These are phyloP conservation scores for Tolmerus cingulatus DNA, from an alignment of 2,888 invertebrate species.

Conservation along the genomic window DNA sequence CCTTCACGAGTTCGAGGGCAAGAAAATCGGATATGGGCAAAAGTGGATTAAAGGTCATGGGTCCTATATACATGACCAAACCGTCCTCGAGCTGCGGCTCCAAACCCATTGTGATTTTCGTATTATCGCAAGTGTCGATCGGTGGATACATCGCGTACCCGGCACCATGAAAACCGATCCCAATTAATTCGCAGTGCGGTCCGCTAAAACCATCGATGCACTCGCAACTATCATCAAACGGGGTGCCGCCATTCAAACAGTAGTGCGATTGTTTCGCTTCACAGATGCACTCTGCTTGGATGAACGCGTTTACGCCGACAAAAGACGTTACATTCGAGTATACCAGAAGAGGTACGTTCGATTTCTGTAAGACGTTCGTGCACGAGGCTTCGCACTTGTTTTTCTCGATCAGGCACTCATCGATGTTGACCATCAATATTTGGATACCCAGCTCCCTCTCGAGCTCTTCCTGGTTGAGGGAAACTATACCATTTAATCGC, in stretches of 20 bases:
- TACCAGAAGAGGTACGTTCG: conserved; percentile 79
- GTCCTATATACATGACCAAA: conserved; percentile 91
- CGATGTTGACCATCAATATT: conserved; percentile 89
- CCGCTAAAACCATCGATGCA: conserved; percentile 84
- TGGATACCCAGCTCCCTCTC: conserved; percentile 76
- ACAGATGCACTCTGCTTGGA: conserved; percentile 81
- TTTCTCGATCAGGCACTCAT: conserved; percentile 84
- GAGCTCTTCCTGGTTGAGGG: conserved; percentile 74
- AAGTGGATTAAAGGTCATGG: conserved; percentile 71
- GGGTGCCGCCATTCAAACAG: conserved; percentile 81
- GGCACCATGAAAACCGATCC: conserved; percentile 86
- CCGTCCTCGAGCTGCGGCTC: conserved; percentile 80
- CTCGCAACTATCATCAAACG: conserved; percentile 73
- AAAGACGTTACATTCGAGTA: conserved; percentile 94
- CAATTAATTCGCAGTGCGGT: conserved; percentile 88
- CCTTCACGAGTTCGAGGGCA: conserved; percentile 83
- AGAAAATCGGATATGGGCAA: conserved; percentile 84
- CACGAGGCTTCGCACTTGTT: conserved; percentile 79
- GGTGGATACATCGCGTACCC: conserved; percentile 94
- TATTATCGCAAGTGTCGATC: conserved; percentile 85
- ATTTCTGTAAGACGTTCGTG: conserved; percentile 77
- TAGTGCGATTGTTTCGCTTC: conserved; percentile 62
- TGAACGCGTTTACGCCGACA: conserved; percentile 88
- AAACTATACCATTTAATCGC: conserved; percentile 85
- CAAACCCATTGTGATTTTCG: conserved; percentile 82